phyloP scores from a whole-genome alignment of 2,797 vertebrate species.

The Passerculus sandwichensis region DNA sequence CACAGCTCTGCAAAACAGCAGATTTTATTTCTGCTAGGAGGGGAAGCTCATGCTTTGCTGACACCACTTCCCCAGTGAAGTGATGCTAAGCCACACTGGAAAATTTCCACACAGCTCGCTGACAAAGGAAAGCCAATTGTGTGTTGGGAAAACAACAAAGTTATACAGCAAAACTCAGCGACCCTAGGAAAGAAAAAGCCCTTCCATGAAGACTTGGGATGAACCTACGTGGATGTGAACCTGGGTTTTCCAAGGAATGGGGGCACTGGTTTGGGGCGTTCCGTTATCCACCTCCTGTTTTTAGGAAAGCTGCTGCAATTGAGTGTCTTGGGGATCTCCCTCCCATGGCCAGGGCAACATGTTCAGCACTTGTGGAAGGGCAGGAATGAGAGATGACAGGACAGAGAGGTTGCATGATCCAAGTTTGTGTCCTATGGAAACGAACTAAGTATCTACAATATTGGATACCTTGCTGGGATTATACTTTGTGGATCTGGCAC shows the following conservation, averaged over 20 bases:
- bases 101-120: not conserved
- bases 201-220: not conserved
- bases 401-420: rapidly evolving
- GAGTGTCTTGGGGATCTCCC: not conserved
- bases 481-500: not conserved
- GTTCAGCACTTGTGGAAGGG: not conserved
- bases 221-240: not conserved
- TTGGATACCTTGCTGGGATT: not conserved
- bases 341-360: rapidly evolving
- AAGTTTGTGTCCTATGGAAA: not conserved
- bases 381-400: rapidly evolving
- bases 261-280: not conserved
- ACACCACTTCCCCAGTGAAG: not conserved
- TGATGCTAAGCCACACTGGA: not conserved
- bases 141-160: not conserved
- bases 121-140: not conserved
- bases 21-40: not conserved
- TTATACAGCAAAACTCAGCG: rapidly evolving
- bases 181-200: not conserved
- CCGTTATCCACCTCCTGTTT: not conserved
- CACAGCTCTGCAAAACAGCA: slow-evolving; percentile 8
- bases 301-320: not conserved
- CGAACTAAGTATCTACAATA: not conserved
- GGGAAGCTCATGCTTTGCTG: not conserved
- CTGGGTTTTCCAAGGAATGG: rapidly evolving